Evolutionary conservation across 2,888 invertebrate genomes (phyloP), one percentile per base, ranked within the genome.

Genomic region (Trichopoda pennipes): DNA sequence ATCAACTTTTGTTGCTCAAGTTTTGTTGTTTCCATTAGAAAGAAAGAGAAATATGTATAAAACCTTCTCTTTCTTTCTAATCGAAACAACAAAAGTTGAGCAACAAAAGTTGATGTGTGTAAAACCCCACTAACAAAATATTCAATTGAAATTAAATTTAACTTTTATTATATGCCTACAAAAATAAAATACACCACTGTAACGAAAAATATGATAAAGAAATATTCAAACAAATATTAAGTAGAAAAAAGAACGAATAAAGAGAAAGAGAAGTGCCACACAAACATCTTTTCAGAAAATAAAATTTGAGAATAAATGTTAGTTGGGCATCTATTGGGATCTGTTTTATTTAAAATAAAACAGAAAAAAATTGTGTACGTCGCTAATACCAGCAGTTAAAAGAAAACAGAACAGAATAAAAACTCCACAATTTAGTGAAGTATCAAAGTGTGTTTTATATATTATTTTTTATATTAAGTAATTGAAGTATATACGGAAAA

Each of bases 111-210:
- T n/a, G n/a, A n/a, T n/a, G n/a, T n/a, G n/a, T n/a, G n/a, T n/a
- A n/a, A n/a, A n/a, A n/a, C n/a, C n/a, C n/a, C n/a, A n/a, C 2
- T 12, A 38, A 38, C 10, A 38, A 38, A 38, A 38, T 12, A 38
- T 38, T 38, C 10, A 38, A 38, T 12, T 38, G 12, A 38, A 38
- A 38, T 38, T 12, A 38, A 7, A 38, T 38, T 12, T 1, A 12
- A 12, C 38, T 38, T 12, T 38, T 2, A 3, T 38, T 38, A 38
- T 38, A 38, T 12, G 12, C 7, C 17, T 19, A 49, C 12, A 17
- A 28, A 47, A 47, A 47, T 56, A 61, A 56, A 75, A 77, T 63
- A 77, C 80, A 66, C 73, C 80, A 80, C 82, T 80, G 80, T 76
- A 78, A 83, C 49, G 35, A 17, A 64, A 61, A 80, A 75, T 28